Conservation (phyloP, 1,140 invertebrate genomes). For the Lasaia peninsularis region DNA sequence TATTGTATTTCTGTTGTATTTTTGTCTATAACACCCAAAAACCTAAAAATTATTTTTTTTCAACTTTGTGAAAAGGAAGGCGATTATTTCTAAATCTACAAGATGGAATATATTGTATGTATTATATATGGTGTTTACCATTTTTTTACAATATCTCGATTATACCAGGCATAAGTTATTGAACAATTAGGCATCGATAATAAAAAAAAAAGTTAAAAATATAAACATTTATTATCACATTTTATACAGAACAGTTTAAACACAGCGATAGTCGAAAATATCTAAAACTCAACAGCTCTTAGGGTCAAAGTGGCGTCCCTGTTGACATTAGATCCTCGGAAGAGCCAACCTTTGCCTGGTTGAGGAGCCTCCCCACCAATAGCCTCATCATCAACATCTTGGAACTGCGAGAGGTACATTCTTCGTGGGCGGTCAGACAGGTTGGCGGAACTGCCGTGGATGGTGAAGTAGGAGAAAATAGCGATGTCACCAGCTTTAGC, state of each 20-base stretch:
- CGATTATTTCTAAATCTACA: too few relatives aligned
- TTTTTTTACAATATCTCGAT: too few relatives aligned
- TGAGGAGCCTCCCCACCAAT: constrained; percentile 30
- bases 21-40: too few relatives aligned
- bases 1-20: too few relatives aligned
- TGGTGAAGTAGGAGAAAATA: constrained; percentile 80
- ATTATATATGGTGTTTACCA: too few relatives aligned
- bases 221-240: background rate
- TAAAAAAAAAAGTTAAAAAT: background rate
- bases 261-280: background rate
- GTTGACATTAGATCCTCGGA: constrained; percentile 37
- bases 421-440: constrained; percentile 67
- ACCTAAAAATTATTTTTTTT: too few relatives aligned
- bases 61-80: too few relatives aligned
- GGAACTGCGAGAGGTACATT: constrained; percentile 80
- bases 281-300: constrained; percentile 20
- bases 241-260: background rate
- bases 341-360: constrained; percentile 40
- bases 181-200: too few relatives aligned
- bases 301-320: constrained; percentile 42
- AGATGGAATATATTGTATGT: too few relatives aligned
- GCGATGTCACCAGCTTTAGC: constrained; percentile 79
- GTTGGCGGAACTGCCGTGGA: constrained; percentile 81
- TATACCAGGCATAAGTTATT: too few relatives aligned
- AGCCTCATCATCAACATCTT: constrained; percentile 78